Evolutionary conservation across 2,113 vertebrate species (phyloP).

Genomic region (Lipotes vexillifer): DNA sequence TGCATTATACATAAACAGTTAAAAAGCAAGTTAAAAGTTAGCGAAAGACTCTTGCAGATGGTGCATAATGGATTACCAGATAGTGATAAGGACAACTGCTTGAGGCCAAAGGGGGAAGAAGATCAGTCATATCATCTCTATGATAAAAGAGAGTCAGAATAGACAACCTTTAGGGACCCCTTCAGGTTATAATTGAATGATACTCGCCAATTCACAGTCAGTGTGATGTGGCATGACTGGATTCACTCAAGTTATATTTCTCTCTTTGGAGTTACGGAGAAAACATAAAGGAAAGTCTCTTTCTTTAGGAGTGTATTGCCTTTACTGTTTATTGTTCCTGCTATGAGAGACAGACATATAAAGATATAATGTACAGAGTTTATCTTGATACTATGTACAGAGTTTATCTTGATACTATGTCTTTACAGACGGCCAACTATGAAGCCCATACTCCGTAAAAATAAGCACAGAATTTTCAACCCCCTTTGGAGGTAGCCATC

Average conservation of each 20-base stretch:
- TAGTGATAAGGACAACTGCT: not conserved
- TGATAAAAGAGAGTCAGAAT: not conserved
- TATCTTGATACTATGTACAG: not conserved
- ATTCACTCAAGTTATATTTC: not conserved
- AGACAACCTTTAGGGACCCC: not conserved
- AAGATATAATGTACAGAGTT: not conserved
- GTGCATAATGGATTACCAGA: not conserved
- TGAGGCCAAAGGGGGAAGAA: not conserved
- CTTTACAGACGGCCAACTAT: fast-evolving
- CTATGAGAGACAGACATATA: not conserved
- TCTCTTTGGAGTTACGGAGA: not conserved
- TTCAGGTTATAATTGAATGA: not conserved
- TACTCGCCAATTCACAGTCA: not conserved
- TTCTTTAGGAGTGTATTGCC: not conserved
- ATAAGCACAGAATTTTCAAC: not conserved
- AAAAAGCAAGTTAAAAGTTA: not conserved
- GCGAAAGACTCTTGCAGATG: not conserved
- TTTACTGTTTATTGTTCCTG: not conserved
- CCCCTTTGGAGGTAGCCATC: not conserved
- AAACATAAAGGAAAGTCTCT: not conserved
- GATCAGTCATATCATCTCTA: not conserved
- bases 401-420: not conserved
- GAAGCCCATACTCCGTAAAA: not conserved
- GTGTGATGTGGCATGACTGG: not conserved
- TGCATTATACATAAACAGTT: not conserved